Evolutionary conservation across 2,888 invertebrate genomes (phyloP), one percentile per base, ranked within the genome.

Genomic region (Machimus rusticus): DNA sequence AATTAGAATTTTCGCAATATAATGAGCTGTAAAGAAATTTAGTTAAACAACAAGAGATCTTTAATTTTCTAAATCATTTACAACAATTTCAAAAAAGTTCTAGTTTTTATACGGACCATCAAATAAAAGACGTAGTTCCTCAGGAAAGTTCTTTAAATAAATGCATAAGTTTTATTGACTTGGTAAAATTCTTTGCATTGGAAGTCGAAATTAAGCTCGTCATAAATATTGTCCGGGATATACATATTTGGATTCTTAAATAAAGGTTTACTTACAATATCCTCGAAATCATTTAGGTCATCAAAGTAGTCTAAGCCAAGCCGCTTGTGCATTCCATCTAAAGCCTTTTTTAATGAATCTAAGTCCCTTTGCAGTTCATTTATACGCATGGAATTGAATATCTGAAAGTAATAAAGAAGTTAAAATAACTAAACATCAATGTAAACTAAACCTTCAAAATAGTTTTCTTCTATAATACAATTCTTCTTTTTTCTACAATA

Each of bases 271-370:
- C 90, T 91, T 90, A 92, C 93, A 90, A 91, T 91, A 88, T 92
- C 91, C 89, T 92, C 91, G 86, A 92, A 91, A 86, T 92, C 91
- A 43, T 89, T 90, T n/a, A 92, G 88, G 34, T 92, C 92, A 66
- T 93, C 92, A 88, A 93, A 89, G 89, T 92, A 91, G 87, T 91
- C 89, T 2, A 92, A 89, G 87, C 92, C 92, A 89, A 93, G 88
- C 31, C 91, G 91, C 87, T 91, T 90, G 82, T 91, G 91, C 89
- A 93, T 90, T 81, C 88, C 91, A 16, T 90, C 91, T 77, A 93
- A 90, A 51, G 91, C 90, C 39, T 89, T 89, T 46, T 90, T 90
- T 78, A 93, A 89, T 14, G 89, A 88, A 31, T 90, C 89, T n/a
- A 92, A 89, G 89, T 93, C 91, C 76, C 89, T 90, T 88, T 92